A percentile compares a stretch with the other conserved stretches of the same genome.
Evolutionary conservation across 2,797 vertebrate species (phyloP).

Genomic region (Eleutherodactylus coqui): DNA sequence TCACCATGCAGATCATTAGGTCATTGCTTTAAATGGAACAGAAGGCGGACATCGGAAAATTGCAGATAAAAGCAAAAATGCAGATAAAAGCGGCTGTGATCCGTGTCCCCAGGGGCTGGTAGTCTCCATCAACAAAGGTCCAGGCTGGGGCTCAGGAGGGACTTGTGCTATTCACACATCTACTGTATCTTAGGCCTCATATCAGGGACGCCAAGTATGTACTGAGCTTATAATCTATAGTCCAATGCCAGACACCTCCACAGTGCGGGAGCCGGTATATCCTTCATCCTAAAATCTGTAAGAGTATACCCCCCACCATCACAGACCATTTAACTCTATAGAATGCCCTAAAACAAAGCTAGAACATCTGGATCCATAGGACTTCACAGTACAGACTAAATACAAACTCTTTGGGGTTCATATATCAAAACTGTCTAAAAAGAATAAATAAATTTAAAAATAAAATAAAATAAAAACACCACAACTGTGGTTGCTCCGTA

Average conservation of each 20-base stretch:
- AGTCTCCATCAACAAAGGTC: not conserved
- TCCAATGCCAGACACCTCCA: not conserved
- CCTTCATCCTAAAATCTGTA: not conserved
- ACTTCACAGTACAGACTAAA: too few relatives aligned
- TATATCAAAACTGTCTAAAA: too few relatives aligned
- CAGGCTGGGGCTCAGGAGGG: not conserved
- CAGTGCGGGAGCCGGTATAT: not conserved
- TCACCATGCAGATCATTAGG: not conserved
- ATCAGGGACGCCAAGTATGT: not conserved
- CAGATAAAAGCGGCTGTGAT: not conserved
- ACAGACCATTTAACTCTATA: not conserved
- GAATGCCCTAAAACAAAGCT: too few relatives aligned
- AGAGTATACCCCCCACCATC: too few relatives aligned
- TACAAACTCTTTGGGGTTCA: too few relatives aligned
- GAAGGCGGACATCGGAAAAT: not conserved
- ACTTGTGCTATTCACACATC: not conserved
- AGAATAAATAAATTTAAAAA: too few relatives aligned
- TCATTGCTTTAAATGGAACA: not conserved
- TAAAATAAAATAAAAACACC: too few relatives aligned
- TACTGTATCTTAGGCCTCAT: not conserved
- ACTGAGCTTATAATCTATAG: not conserved
- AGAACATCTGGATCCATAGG: too few relatives aligned
- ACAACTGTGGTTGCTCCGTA: too few relatives aligned
- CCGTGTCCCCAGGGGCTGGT: conserved; percentile 2
- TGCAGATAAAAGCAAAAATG: conserved; percentile 1